Conservation (phyloP, 64 coral and sea anemone genomes). For the Porites australiensis region DNA sequence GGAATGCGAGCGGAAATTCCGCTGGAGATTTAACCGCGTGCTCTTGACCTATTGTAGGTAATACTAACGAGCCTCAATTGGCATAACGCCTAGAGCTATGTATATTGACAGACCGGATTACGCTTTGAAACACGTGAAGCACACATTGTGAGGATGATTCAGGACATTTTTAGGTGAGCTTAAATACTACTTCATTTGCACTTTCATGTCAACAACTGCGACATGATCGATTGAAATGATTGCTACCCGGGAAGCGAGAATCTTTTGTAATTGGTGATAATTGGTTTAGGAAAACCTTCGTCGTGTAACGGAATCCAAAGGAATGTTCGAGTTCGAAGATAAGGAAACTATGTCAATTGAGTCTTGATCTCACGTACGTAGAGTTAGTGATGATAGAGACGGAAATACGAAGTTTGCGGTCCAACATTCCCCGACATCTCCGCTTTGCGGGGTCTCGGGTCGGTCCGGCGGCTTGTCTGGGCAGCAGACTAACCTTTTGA, state of each 20-base stretch:
- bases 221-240: too few relatives aligned
- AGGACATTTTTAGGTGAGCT: neutral
- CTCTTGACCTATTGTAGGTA: neutral
- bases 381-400: neutral
- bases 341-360: neutral
- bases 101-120: neutral
- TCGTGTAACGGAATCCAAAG: neutral
- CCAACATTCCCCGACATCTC: neutral
- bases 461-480: neutral
- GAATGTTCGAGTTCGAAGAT: neutral
- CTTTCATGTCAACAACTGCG: too few relatives aligned
- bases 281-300: neutral
- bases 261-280: neutral
- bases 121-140: neutral
- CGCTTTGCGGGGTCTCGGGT: neutral
- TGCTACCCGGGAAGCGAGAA: neutral
- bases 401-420: neutral
- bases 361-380: conserved; percentile 21
- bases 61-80: neutral
- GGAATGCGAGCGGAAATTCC: neutral
- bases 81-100: neutral
- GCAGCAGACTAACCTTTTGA: too few relatives aligned
- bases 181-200: neutral
- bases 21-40: neutral
- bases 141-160: neutral